Evolutionary conservation across 2,888 invertebrate species (phyloP).

Genomic region (Ptychoptera albimana): DNA sequence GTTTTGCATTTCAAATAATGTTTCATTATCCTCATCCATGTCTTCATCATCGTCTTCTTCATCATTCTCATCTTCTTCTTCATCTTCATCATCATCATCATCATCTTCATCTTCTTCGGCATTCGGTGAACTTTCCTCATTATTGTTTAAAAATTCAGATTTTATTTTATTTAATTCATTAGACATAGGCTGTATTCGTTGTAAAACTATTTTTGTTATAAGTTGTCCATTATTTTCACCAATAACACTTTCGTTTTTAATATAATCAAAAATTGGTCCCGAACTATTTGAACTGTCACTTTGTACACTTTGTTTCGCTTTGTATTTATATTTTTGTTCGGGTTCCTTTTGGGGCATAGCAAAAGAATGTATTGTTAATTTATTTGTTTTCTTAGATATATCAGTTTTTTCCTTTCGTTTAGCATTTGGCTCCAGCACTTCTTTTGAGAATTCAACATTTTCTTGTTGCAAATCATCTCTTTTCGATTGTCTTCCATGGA

Average conservation of each 20-base stretch:
- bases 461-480: too few relatives aligned
- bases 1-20: slow-evolving; percentile 1
- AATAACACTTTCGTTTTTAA: slow-evolving; percentile 15
- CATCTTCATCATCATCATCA: slow-evolving; percentile 3
- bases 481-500: neutral
- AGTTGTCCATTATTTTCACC: slow-evolving; percentile 22
- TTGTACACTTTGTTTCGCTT: slow-evolving; percentile 15
- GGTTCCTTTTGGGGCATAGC: neutral
- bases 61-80: slow-evolving; percentile 2
- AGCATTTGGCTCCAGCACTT: too few relatives aligned
- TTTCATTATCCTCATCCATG: neutral
- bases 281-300: slow-evolving; percentile 15
- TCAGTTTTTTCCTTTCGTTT: neutral
- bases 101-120: slow-evolving; percentile 6
- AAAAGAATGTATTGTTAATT: neutral
- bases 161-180: slow-evolving; percentile 9
- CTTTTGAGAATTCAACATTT: too few relatives aligned
- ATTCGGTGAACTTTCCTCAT: neutral
- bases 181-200: slow-evolving; percentile 14
- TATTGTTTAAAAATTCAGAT: slow-evolving; percentile 6
- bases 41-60: neutral
- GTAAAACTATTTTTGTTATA: slow-evolving; percentile 23
- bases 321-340: neutral
- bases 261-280: neutral
- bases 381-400: too few relatives aligned